Evolutionary conservation across 2,888 invertebrate species (phyloP), one percentile per base, ranked within the genome.

Genomic region (Thereva nobilitata): DNA sequence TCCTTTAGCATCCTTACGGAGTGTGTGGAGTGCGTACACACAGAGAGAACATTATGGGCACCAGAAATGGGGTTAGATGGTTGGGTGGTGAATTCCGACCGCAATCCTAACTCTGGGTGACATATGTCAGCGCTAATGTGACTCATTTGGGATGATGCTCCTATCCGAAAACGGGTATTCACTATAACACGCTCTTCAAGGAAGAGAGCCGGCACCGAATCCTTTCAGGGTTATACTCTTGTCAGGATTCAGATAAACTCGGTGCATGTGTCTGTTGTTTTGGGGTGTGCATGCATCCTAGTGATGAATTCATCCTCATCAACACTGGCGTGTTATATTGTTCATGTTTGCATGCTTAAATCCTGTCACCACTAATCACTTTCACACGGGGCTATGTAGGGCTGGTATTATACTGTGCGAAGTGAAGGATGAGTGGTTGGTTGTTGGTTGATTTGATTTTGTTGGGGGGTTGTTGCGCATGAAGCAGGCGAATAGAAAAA

Each of bases 61-160:
- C 23, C 23, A 23, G 23, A 23, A 23, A 23, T 23, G 23, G 23
- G 23, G 23, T 23, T 49, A 10, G 45, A 47, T 59, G 35, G 47
- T 10, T 10, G 7, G 38, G 10, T 49, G 9, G 47, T 63, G 45
- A 61, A 50, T 47, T 38, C 47, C 56, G 34, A 64, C 69, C 67
- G 44, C 69, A 67, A 61, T 57, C 69, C 54, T 65, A 69, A 69
- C 67, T 67, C 65, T 49, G 37, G 50, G 54, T 67, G 69, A 69
- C 67, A 69, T 61, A 69, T 61, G 69, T 67, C 69, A 64, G 67
- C 54, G 55, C 59, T 69, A 69, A 67, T 67, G 67, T 59, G 55
- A 53, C 35, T 53, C 67, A 69, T 67, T 69, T 67, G 50, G 45
- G 67, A 52, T 69, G 67, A 69, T 67, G 67, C 49, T 50, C 23